A percentile compares a stretch with the other conserved stretches of the same genome.
Evolutionary conservation across 2,113 vertebrate genomes (phyloP).

Genomic region (Dicerorhinus sumatrensis): DNA sequence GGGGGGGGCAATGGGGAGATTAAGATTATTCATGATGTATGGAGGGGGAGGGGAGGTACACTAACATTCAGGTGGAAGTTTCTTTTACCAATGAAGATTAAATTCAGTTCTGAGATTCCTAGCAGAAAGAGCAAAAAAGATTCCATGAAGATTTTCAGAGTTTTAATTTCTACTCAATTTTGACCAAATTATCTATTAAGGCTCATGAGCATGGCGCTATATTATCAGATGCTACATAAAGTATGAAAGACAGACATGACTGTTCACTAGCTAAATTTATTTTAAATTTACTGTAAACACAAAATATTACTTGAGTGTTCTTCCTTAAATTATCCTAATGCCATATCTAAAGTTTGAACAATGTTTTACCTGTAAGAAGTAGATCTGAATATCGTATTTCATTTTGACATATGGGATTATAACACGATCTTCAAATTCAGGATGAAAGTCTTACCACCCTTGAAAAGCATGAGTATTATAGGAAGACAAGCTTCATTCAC

Average conservation of each 20-base stretch:
- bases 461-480: slow-evolving; percentile 29
- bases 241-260: slow-evolving; percentile 21
- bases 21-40: slow-evolving; percentile 3
- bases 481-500: slow-evolving; percentile 12
- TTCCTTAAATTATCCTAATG: slow-evolving; percentile 50
- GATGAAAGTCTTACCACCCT: slow-evolving; percentile 37
- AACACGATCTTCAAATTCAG: slow-evolving; percentile 1
- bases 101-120: slow-evolving; percentile 52
- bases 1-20: not conserved
- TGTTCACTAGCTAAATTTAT: not conserved
- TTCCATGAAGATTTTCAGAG: slow-evolving; percentile 27
- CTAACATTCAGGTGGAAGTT: not conserved
- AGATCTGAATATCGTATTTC: slow-evolving; percentile 33
- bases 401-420: slow-evolving; percentile 27
- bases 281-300: slow-evolving; percentile 60
- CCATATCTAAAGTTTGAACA: slow-evolving; percentile 39
- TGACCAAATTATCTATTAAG: slow-evolving; percentile 12
- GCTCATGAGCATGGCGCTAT: not conserved
- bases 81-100: slow-evolving; percentile 53
- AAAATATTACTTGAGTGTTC: slow-evolving; percentile 40
- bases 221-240: slow-evolving; percentile 1
- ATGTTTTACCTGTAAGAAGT: slow-evolving; percentile 10
- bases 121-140: slow-evolving; percentile 46
- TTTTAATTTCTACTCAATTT: slow-evolving; percentile 57
- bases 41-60: not conserved